Evolutionary conservation across 1,140 invertebrate species (phyloP).

Genomic region (Ceratosolen solmsi): DNA sequence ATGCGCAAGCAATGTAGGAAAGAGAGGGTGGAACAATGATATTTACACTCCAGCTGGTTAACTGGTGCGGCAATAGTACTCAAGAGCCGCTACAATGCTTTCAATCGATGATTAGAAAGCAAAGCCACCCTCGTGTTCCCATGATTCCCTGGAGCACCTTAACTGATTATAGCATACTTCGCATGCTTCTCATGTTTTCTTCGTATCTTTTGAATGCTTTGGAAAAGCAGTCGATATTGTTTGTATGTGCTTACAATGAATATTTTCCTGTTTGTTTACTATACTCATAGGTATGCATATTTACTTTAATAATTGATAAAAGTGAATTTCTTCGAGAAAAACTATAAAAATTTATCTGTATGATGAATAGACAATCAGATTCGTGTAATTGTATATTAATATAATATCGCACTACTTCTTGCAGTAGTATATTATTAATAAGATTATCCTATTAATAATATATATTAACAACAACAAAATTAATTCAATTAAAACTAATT

Average conservation of each 20-base stretch:
- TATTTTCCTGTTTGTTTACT: not conserved
- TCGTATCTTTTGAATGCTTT: not conserved
- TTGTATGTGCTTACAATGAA: not conserved
- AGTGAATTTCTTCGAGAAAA: too few species aligned
- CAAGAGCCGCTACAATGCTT: slow-evolving; percentile 50
- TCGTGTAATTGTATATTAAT: too few species aligned
- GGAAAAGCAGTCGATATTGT: not conserved
- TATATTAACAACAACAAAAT: too few species aligned
- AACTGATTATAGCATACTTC: not conserved
- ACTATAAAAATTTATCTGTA: too few species aligned
- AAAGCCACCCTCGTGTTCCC: slow-evolving; percentile 56
- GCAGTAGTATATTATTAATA: too few species aligned
- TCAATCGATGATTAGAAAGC: slow-evolving; percentile 49
- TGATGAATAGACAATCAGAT: too few species aligned
- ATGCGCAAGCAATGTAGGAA: not conserved
- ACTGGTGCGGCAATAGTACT: slow-evolving; percentile 38
- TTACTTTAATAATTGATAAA: too few species aligned
- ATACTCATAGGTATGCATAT: not conserved
- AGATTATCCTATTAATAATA: too few species aligned
- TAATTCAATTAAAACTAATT: too few species aligned
- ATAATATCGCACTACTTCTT: too few species aligned
- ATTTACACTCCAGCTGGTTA: slow-evolving; percentile 58
- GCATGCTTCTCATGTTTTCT: not conserved
- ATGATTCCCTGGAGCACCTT: slow-evolving; percentile 57
- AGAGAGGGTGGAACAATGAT: slow-evolving; percentile 58